Percentiles rank a stretch among this genome's conserved stretches.
These are phyloP conservation scores for Pemphigus obesinymphae DNA, from an alignment of 1,140 invertebrate species.

Conservation along the genomic window DNA sequence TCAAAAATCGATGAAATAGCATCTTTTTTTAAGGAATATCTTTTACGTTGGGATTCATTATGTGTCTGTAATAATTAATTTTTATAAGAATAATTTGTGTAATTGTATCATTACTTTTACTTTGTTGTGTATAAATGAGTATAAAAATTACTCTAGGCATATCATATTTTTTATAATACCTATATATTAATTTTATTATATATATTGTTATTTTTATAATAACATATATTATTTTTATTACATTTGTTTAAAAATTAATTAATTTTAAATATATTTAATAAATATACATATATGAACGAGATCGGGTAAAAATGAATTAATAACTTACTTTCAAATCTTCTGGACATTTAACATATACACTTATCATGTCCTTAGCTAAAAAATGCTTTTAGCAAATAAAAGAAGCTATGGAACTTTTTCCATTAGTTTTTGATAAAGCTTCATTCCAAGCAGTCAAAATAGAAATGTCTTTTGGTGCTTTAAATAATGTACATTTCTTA, in stretches of 20 bases:
- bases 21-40: background rate
- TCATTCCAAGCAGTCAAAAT: background rate
- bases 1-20: background rate
- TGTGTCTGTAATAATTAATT: background rate
- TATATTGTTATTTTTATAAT: too few relatives aligned
- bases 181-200: too few relatives aligned
- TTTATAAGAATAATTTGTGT: background rate
- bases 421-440: background rate
- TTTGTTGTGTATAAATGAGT: too few relatives aligned
- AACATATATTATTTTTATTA: too few relatives aligned
- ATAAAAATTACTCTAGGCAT: too few relatives aligned
- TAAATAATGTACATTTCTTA: background rate
- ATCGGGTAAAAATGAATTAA: too few relatives aligned
- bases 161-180: too few relatives aligned
- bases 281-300: too few relatives aligned
- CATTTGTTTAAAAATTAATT: too few relatives aligned
- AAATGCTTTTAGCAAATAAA: background rate
- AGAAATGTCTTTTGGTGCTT: background rate
- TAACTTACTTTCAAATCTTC: background rate
- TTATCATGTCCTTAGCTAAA: background rate
- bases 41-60: background rate
- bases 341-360: background rate
- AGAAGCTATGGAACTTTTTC: background rate
- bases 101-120: too few relatives aligned
- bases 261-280: background rate